Evolutionary conservation across 1,140 invertebrate genomes (phyloP), one percentile per base, ranked within the genome.

Genomic region (Eurosta solidaginis): DNA sequence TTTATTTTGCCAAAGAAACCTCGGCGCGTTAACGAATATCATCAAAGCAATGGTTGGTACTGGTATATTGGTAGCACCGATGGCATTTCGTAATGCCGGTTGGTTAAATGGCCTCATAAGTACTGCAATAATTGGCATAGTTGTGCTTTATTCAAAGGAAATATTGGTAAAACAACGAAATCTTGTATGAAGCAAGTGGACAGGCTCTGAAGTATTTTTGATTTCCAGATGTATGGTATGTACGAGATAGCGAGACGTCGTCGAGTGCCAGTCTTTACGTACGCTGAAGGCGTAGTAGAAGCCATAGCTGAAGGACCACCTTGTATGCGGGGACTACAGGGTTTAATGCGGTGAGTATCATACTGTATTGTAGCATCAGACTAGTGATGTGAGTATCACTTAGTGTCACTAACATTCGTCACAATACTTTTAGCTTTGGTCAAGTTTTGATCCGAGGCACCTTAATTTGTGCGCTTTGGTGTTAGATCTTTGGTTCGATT

Each of bases 41-140:
- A 83, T 93, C 40, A 93, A 93, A 85, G 91, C 91, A 44, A 93
- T 93, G 81, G 89, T 94, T 74, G 93, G 93, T 14, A 94, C 93
- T 1, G 93, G 93, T 7, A 92, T 94, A 77, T 85, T 94, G 78
- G 94, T 93, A 6, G 93, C 94, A 91, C 93, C 93, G 29, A 89
- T 91, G 81, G 93, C 93, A 25, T 92, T 94, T 80, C 90, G 90
- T 76, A 91, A 93, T 83, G 89, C 93, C 4, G 93, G 93, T 17
- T 89, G 93, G 79, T 85, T 90, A 74, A 91, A 92, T 78, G 92
- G 92, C 7, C 82, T 90, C 7, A 83, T 92, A 2, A 90, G 90
- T 5, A 91, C 92, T 0, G 81, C 92, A 12, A 79, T 93, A 3
- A 92, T 93, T 79, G 92, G 92, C 14, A 81, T 91, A 12, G 36